These are phyloP conservation scores for Linnaemya tessellans DNA, from an alignment of 2,888 invertebrate species.

Conservation along the genomic window DNA sequence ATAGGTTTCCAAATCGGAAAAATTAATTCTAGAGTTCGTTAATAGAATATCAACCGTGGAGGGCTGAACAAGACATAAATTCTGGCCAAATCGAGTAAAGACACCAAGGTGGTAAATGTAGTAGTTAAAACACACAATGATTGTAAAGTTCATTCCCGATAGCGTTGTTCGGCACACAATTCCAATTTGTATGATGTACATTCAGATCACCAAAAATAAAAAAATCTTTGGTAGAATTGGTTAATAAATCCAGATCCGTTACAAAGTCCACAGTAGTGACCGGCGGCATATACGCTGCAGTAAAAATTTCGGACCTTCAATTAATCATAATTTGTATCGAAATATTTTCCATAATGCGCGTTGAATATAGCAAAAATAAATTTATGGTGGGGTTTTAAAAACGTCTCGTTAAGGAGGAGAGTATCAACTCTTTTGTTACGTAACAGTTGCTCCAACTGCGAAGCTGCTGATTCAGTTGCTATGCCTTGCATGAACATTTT, in stretches of 20 bases:
- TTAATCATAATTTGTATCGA: conserved; percentile 16
- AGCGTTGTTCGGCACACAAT: conserved; percentile 27
- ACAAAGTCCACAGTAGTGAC: too few species aligned
- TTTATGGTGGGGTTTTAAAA: conserved; percentile 14
- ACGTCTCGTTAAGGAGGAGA: too few species aligned
- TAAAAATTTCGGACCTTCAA: not conserved
- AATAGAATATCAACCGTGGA: too few species aligned
- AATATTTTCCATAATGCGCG: not conserved
- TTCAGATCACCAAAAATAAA: conserved; percentile 22
- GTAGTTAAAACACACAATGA: not conserved
- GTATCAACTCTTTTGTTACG: too few species aligned
- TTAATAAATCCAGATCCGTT: too few species aligned
- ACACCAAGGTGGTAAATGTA: too few species aligned
- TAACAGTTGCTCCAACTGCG: not conserved
- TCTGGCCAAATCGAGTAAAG: too few species aligned
- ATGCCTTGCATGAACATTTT: conserved; percentile 9
- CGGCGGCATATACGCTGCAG: conserved; percentile 33
- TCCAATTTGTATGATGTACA: conserved; percentile 9
- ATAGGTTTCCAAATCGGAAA: too few species aligned
- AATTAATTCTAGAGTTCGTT: too few species aligned
- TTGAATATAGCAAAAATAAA: not conserved
- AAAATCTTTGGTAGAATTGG: not conserved
- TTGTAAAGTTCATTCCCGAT: not conserved
- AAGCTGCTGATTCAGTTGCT: conserved; percentile 2
- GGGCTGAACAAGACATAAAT: too few species aligned